A percentile compares a stretch with the other conserved stretches of the same genome.
These are phyloP conservation scores for Geopemphigus sp. DNA, from an alignment of 1,140 invertebrate genomes.

Conservation along the genomic window DNA sequence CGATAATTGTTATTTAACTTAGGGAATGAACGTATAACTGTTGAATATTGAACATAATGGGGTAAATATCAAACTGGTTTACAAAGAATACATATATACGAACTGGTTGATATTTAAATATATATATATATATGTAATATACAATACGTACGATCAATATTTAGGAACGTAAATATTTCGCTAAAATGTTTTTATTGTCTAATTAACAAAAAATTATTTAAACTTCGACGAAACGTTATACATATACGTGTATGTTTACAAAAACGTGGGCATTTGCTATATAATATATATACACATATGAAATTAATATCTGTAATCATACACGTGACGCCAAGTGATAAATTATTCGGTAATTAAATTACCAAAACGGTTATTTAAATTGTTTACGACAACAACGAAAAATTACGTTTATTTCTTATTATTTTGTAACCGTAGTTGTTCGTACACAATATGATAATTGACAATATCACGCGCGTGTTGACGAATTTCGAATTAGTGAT, in stretches of 20 bases:
- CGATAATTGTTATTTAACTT: constrained; percentile 23
- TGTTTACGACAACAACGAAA: too few species aligned
- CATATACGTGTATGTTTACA: not conserved
- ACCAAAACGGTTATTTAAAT: too few species aligned
- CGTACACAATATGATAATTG: too few species aligned
- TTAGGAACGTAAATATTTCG: constrained; percentile 4
- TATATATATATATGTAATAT: constrained; percentile 18
- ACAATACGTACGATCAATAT: too few species aligned
- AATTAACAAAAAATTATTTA: constrained; percentile 13
- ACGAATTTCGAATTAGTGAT: too few species aligned
- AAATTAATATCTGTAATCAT: too few species aligned
- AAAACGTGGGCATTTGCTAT: too few species aligned
- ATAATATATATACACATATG: not conserved
- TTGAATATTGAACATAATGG: not conserved
- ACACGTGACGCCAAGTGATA: too few species aligned
- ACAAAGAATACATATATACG: not conserved
- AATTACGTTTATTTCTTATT: not conserved
- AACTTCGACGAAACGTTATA: too few species aligned
- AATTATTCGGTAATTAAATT: too few species aligned
- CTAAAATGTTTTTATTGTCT: not conserved
- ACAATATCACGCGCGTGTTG: too few species aligned
- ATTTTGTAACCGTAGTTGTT: not conserved
- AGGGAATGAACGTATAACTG: not conserved
- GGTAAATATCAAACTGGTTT: constrained; percentile 28
- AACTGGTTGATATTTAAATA: constrained; percentile 37